Base-by-base conservation (phyloP, 2,113 vertebrate species). In the Mola mola region DNA sequence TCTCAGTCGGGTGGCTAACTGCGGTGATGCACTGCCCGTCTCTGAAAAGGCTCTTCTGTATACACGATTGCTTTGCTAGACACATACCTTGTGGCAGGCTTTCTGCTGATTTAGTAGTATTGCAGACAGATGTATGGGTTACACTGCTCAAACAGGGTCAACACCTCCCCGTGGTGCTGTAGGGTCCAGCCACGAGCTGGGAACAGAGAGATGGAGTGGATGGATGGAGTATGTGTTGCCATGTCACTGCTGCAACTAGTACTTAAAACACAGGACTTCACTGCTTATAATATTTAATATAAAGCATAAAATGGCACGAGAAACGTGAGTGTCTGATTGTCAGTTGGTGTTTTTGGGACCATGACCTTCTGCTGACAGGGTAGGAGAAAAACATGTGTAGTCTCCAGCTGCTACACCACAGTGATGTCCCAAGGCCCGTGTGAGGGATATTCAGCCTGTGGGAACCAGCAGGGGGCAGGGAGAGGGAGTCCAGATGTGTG, bases 301-400 rank as follows among this genome's bases (percentile, higher is more conserved):
- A 50, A 7, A 33, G 20, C 40, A 8, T 33, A 41, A 11, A 42
- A 41, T 26, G 24, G 15, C 24, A 41, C 41, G 20, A 12, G 51
- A 55, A 33, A 11, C 46, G 19, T 43, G 26, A 9, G 56, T 10
- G 48, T 10, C 43, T 22, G 38, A 51, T 53, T 44, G 47, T 49
- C 58, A 57, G 59, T 77, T 63, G 49, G 51, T 75, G 76, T 68
- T 65, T n/a, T 59, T 69, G 56, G 77, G 66, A 69, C 62, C 59
- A 47, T 87, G 86, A 90, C 88, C 88, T 90, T 87, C 83, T 68
- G 46, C 71, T 85, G 82, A 80, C 81, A 87, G 85, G 34, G 50
- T 66, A 79, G 69, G 73, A 77, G 49, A 55, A 72, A 73, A 72
- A 78, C 59, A 75, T 72, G 65, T 77, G 74, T 71, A 79, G 84